A percentile compares a stretch with the other conserved stretches of the same genome.
Conservation (phyloP, 2,888 invertebrate genomes). For the Tetheella fluctuosa region DNA sequence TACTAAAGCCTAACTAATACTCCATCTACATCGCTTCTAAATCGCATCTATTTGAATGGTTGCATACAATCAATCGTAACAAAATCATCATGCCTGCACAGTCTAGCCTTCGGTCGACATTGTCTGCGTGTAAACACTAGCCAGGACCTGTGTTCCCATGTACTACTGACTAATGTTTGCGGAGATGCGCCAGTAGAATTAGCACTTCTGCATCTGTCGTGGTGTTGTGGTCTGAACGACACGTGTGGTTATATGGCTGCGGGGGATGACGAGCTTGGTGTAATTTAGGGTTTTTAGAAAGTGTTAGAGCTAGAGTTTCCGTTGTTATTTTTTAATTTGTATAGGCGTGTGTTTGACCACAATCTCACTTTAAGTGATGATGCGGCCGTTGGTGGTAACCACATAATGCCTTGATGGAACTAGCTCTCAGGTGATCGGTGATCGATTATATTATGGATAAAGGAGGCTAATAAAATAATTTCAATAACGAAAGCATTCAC, state of each 20-base stretch:
- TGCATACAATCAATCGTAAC: background rate
- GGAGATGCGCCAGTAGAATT: conserved; percentile 48
- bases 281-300: background rate
- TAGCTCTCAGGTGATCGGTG: too few species aligned
- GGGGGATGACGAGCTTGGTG: conserved; percentile 15
- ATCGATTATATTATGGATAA: too few species aligned
- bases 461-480: too few species aligned
- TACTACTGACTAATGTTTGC: conserved; percentile 50
- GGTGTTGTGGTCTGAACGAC: conserved; percentile 30
- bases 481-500: too few species aligned
- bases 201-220: conserved; percentile 42
- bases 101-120: background rate
- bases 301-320: background rate
- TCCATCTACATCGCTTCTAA: too few species aligned
- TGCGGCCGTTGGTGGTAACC: too few species aligned
- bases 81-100: background rate
- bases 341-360: too few species aligned
- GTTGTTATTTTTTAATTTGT: too few species aligned
- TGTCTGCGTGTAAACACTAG: background rate
- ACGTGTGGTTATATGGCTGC: conserved; percentile 37
- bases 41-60: background rate
- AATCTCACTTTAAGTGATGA: too few species aligned
- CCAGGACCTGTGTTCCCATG: background rate
- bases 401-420: too few species aligned
- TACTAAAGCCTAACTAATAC: too few species aligned